These are phyloP conservation scores for Neogale vison DNA, from an alignment of 2,113 vertebrate species.

Conservation along the genomic window DNA sequence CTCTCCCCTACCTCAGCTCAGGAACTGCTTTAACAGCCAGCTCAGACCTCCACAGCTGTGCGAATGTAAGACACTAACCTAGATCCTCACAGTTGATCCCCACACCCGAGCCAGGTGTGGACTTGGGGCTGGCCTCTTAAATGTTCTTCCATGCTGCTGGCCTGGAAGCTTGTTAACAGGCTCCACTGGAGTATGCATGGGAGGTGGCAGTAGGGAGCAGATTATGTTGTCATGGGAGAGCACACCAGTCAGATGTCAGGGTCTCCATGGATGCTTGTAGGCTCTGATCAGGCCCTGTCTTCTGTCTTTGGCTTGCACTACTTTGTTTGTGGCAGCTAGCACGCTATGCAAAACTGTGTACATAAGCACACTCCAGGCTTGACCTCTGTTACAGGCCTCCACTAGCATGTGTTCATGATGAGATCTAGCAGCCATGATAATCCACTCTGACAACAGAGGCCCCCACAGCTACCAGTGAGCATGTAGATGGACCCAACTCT, in stretches of 20 bases:
- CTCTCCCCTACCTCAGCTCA: neutral
- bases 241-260: neutral
- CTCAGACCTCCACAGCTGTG: neutral
- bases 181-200: neutral
- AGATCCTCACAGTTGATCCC: neutral
- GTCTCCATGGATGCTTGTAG: neutral
- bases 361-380: neutral
- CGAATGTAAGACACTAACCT: neutral
- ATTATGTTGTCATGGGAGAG: too few species aligned
- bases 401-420: neutral
- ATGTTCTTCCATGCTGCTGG: neutral
- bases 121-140: neutral
- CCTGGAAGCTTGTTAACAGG: neutral
- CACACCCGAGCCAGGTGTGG: too few species aligned
- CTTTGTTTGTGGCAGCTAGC: neutral
- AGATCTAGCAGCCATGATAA: neutral
- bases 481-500: neutral
- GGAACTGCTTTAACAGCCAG: neutral
- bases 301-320: too few species aligned
- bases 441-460: neutral
- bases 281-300: neutral
- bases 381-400: neutral
- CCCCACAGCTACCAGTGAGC: neutral
- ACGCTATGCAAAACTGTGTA: neutral
- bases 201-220: accelerated